phyloP scores from a whole-genome alignment of 2,888 invertebrate genomes.

The Cerceris ruficornis region DNA sequence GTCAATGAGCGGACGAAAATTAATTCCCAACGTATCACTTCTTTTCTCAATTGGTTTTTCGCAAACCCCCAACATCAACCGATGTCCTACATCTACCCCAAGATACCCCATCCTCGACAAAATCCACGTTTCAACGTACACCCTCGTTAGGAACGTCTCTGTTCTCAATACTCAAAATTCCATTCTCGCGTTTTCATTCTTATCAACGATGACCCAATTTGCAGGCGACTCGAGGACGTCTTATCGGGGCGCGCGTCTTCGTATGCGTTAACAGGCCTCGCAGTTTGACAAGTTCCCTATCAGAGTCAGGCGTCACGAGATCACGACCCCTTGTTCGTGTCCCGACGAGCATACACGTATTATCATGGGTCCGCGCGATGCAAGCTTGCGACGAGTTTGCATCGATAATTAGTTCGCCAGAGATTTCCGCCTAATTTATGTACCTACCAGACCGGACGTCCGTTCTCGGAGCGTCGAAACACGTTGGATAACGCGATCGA shows the following conservation, averaged over 20 bases:
- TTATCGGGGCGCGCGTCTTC: slow-evolving; percentile 48
- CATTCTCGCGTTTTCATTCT: neutral
- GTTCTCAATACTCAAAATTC: neutral
- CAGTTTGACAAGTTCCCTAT: slow-evolving; percentile 54
- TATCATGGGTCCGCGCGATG: slow-evolving; percentile 44
- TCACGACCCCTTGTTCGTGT: slow-evolving; percentile 35
- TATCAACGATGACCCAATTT: slow-evolving; percentile 51
- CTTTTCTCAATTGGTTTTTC: too few species aligned
- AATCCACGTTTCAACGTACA: too few species aligned
- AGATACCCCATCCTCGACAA: too few species aligned
- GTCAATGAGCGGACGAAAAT: too few species aligned
- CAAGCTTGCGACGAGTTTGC: slow-evolving; percentile 61
- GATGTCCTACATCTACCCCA: too few species aligned
- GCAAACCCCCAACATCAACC: too few species aligned
- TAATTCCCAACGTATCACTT: too few species aligned
- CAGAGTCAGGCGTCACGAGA: slow-evolving; percentile 45
- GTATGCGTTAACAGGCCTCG: slow-evolving; percentile 42
- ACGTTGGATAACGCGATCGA: slow-evolving; percentile 37
- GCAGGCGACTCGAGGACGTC: slow-evolving; percentile 40
- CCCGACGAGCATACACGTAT: slow-evolving; percentile 35
- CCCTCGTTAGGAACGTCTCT: neutral
- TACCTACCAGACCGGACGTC: slow-evolving; percentile 49
- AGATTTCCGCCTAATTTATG: slow-evolving; percentile 68
- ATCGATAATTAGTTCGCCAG: slow-evolving; percentile 66
- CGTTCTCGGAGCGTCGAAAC: slow-evolving; percentile 40